Conservation (phyloP, 1,140 invertebrate species). For the Drosophila orosa region DNA sequence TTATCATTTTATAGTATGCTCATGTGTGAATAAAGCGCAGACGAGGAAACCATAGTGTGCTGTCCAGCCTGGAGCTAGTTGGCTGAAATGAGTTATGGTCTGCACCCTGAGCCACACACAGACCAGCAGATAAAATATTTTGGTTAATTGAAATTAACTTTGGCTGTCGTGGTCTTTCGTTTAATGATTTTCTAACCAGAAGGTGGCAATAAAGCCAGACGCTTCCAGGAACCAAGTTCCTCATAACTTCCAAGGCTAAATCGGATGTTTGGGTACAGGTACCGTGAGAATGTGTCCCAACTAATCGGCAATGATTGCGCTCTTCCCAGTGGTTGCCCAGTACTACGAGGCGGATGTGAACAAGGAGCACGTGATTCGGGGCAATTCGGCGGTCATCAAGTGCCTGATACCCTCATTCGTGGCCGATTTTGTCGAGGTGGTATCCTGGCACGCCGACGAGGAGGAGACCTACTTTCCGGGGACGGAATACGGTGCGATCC, state of each 20-base stretch:
- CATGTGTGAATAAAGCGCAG: constrained; percentile 54
- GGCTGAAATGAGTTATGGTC: constrained; percentile 42
- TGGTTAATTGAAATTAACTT: constrained; percentile 63
- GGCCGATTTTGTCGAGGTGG: constrained; percentile 94
- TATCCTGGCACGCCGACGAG: constrained; percentile 94
- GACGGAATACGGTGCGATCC: constrained; percentile 81
- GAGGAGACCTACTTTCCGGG: constrained; percentile 87
- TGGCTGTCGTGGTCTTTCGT: constrained; percentile 37
- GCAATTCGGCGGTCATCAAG: constrained; percentile 95
- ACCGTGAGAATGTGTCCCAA: constrained; percentile 60
- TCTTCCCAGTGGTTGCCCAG: constrained; percentile 91
- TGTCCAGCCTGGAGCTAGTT: constrained; percentile 38
- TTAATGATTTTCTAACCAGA: constrained; percentile 62
- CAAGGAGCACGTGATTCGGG: constrained; percentile 96
- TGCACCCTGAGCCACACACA: constrained; percentile 27
- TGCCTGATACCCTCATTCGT: constrained; percentile 97
- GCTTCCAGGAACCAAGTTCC: constrained; percentile 51
- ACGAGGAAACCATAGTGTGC: constrained; percentile 44
- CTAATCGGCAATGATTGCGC: constrained; percentile 24
- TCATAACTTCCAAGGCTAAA: constrained; percentile 44
- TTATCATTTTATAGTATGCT: constrained; percentile 63
- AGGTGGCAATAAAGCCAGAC: constrained; percentile 28
- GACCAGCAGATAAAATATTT: constrained; percentile 31
- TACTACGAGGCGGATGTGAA: constrained; percentile 95
- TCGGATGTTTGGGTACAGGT: constrained; percentile 30